Base-by-base conservation (phyloP, 2,888 invertebrate genomes). In the Ophion ventricosus region DNA sequence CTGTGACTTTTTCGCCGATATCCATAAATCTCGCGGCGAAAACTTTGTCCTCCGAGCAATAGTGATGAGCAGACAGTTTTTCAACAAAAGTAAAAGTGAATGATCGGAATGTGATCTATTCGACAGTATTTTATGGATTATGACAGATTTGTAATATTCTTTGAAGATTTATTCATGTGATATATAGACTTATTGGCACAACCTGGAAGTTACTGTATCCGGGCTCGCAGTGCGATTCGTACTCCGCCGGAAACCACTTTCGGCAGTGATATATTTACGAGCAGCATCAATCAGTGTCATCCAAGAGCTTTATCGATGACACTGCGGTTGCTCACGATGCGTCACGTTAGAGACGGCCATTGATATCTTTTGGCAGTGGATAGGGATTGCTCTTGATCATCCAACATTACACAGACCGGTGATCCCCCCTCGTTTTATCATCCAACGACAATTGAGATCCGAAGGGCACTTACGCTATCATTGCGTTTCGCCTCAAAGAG, bases 241-340 rank as follows among this genome's bases (percentile, higher is more conserved):
- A 25, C 49, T 25, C 49, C 4, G 25, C 35, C 17, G 67, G 29
- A 26, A 23, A 59, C 57, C 43, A 29, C 29, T 59, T 49, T 49
- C 49, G 49, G 49, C 4, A 54, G 54, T 59, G 35, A 78, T 54
- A 75, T 78, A 78, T 78, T 78, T 84, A 81, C 77, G 84, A 78
- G 78, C 26, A 78, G 77, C 76, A 85, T 85, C 79, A 80, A 78
- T 85, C 83, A 80, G 64, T 77, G 83, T 78, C 83, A 63, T 61
- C 17, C 74, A 25, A 2, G 76, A 83, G 70, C 70, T 83, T 78
- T 83, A 85, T 83, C 76, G 83, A 83, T 80, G 80, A 82, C 72
- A 61, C 67, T 61, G 76, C 73, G 74, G 49, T 69, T 63, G 76
- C 61, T 83, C 80, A 66, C 63, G 73, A 35, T 75, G 82, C 49